phyloP scores from a whole-genome alignment of 2,888 invertebrate genomes.

The Iphiclides podalirius region DNA sequence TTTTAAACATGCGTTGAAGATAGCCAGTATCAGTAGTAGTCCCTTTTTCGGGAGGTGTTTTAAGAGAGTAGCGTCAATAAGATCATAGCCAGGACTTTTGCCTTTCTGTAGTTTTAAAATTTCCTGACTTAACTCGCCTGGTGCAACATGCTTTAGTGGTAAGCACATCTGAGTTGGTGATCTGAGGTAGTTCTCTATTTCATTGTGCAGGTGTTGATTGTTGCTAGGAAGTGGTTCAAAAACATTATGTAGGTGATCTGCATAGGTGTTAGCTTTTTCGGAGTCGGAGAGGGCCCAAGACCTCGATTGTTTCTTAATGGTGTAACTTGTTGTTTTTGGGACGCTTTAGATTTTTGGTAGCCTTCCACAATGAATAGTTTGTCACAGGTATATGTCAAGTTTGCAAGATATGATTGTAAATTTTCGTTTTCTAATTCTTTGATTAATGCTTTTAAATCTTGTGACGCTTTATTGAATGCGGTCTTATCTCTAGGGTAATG shows the following conservation, averaged over 20 bases:
- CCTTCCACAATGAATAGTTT: slow-evolving; percentile 16
- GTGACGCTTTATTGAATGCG: slow-evolving; percentile 1
- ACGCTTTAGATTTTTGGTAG: slow-evolving; percentile 9
- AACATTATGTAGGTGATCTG: background rate
- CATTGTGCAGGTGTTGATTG: background rate
- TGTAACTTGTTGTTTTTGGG: slow-evolving; percentile 7
- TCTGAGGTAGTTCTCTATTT: background rate
- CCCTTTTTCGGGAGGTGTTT: slow-evolving; percentile 1
- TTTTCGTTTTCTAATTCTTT: background rate
- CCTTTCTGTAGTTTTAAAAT: slow-evolving; percentile 1
- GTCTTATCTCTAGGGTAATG: slow-evolving; percentile 15
- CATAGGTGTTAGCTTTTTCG: slow-evolving; percentile 10
- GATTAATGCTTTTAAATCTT: background rate
- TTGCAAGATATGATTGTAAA: background rate
- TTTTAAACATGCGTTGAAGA: slow-evolving; percentile 17
- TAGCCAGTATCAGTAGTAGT: background rate
- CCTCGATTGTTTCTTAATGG: slow-evolving; percentile 1
- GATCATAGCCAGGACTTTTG: slow-evolving; percentile 15
- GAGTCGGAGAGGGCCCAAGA: slow-evolving; percentile 15
- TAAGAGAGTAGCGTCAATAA: slow-evolving; percentile 8
- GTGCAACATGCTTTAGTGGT: background rate
- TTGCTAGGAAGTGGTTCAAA: background rate
- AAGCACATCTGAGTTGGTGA: background rate
- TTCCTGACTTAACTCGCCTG: background rate
- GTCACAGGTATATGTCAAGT: background rate